Base-by-base conservation (phyloP, 2,797 vertebrate species). In the Acrocephalus scirpaceus region DNA sequence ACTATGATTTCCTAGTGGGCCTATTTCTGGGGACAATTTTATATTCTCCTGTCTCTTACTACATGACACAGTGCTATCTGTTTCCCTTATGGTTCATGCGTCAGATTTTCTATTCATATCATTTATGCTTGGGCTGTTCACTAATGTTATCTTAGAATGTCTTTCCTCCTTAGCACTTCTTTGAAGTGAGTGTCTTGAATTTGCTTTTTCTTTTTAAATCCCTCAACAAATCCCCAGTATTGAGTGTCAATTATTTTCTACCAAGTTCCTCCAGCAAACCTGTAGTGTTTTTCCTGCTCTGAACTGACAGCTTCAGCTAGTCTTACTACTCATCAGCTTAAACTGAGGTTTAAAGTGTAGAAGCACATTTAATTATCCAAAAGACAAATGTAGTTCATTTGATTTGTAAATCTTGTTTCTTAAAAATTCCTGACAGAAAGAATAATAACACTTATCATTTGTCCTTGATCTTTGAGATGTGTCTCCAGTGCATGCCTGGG, bases 141-240 rank as follows among this genome's bases (percentile, higher is more conserved):
- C 47, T 88, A 88, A 70, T 75, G 61, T 88, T 89, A 67, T 93
- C 83, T 92, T 86, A 93, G 78, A 80, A 22, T 70, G 91, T 66
- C 81, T 92, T 94, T 83, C 58, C 27, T 81, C 29, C 82, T 90
- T 94, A 83, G 72, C 16, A n/a, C 81, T 94, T 96, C 53, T 95
- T 96, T 93, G 79, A 94, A 92, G 88, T 91, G 65, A 82, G 16
- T 70, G 75, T 84, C 64, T 95, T 76, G 60, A 13, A 58, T 66
- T 82, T 82, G 36, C 72, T 75, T 51, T 65, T 90, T 88, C n/a
- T 74, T 78, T 93, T 83, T 88, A 88, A 86, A 85, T 83, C 42
- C 36, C 8, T 18, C 44, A 56, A 72, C 57, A 96, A 96, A 94
- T 89, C 64, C 36, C 50, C 92, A 34, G 40, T 42, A 47, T 10